Percentiles rank a stretch among this genome's conserved stretches.
phyloP scores from a whole-genome alignment of 35 echinoderm and acorn worm species.

The Anneissia japonica region DNA sequence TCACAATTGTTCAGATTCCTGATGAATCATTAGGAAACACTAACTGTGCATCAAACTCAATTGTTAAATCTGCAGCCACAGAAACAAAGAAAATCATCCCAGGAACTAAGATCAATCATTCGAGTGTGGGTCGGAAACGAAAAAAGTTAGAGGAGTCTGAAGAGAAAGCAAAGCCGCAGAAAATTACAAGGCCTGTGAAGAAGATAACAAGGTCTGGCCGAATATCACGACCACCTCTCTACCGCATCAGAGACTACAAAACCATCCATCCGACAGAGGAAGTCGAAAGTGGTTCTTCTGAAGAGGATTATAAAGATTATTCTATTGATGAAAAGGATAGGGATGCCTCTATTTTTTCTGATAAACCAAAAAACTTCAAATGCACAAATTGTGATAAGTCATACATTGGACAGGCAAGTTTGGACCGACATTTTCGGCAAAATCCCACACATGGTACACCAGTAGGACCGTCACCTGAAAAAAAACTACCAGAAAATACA shows the following conservation, averaged over 20 bases:
- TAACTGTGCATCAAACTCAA: neutral
- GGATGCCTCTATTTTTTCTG: neutral
- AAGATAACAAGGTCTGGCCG: slow-evolving; percentile 78
- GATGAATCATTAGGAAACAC: slow-evolving; percentile 11
- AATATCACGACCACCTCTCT: slow-evolving; percentile 71
- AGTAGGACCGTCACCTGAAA: neutral
- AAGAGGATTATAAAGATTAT: slow-evolving; percentile 49
- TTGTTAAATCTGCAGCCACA: neutral
- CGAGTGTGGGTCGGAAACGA: neutral
- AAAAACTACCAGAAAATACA: neutral
- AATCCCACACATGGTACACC: slow-evolving; percentile 54
- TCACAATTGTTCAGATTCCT: slow-evolving; percentile 86
- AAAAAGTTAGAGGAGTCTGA: neutral
- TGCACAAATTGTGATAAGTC: slow-evolving; percentile 57
- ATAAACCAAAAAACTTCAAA: slow-evolving; percentile 39
- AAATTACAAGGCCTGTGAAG: slow-evolving; percentile 50
- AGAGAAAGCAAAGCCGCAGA: slow-evolving; percentile 25
- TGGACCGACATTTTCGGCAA: slow-evolving; percentile 42
- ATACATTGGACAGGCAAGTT: slow-evolving; percentile 60
- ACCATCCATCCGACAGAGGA: slow-evolving; percentile 25
- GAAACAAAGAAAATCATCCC: slow-evolving; percentile 13
- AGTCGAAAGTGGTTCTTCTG: slow-evolving; percentile 19
- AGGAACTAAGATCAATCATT: neutral
- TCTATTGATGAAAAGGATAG: slow-evolving; percentile 20
- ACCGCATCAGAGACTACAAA: slow-evolving; percentile 69